Evolutionary conservation across 2,113 vertebrate species (phyloP).

Genomic region (Riparia riparia): DNA sequence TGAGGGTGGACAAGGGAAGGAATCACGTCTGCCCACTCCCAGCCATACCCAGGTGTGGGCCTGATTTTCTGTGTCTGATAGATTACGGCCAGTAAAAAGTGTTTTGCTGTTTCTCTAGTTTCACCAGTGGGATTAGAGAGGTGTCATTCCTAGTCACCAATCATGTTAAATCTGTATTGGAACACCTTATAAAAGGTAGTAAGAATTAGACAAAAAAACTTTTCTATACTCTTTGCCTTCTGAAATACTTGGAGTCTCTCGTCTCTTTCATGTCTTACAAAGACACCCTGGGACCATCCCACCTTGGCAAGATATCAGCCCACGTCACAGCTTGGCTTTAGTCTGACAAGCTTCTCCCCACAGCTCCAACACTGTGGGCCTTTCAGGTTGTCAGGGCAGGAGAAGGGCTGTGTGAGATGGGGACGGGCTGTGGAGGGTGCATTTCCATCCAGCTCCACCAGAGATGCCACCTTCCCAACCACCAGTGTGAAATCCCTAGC

Average conservation of each 20-base stretch:
- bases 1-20: background rate
- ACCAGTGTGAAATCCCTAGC: background rate
- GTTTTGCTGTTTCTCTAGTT: too few species aligned
- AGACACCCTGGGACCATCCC: background rate
- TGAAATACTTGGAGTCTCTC: too few species aligned
- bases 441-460: background rate
- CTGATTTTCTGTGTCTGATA: too few species aligned
- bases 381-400: background rate
- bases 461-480: background rate
- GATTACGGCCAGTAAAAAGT: too few species aligned
- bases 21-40: background rate
- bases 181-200: too few species aligned
- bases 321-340: background rate
- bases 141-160: too few species aligned
- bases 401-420: background rate
- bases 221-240: too few species aligned
- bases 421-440: background rate
- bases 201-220: too few species aligned
- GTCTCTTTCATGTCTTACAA: too few species aligned
- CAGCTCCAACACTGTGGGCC: accelerated
- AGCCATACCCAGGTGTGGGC: background rate
- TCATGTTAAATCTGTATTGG: too few species aligned
- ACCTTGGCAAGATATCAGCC: background rate
- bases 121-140: too few species aligned
- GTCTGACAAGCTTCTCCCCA: background rate